Conservation (phyloP, 2,888 invertebrate species). For the Rapana venosa region DNA sequence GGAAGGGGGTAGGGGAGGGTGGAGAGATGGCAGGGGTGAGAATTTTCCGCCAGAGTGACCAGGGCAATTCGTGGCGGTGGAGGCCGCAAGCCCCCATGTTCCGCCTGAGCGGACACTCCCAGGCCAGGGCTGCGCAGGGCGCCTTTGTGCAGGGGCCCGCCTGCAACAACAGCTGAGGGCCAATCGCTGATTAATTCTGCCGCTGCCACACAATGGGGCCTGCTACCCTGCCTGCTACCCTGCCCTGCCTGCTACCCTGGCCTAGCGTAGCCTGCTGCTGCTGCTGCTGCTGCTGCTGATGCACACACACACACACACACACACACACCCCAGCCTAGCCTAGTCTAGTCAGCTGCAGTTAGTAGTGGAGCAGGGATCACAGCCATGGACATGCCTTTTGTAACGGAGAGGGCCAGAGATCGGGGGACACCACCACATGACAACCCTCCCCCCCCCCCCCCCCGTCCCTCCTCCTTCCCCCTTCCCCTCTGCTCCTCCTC, state of each 20-base stretch:
- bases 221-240: background rate
- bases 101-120: conserved; percentile 39
- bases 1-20: conserved; percentile 8
- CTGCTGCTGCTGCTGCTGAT: too few relatives aligned
- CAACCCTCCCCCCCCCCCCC: too few relatives aligned
- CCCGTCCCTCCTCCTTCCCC: too few relatives aligned
- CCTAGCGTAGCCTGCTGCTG: too few relatives aligned
- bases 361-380: too few relatives aligned
- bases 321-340: too few relatives aligned
- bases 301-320: too few relatives aligned
- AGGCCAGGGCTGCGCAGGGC: conserved; percentile 19
- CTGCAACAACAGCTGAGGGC: conserved; percentile 45
- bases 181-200: conserved; percentile 44
- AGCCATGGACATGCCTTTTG: too few relatives aligned
- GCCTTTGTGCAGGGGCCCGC: conserved; percentile 29
- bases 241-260: background rate
- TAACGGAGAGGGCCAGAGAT: too few relatives aligned
- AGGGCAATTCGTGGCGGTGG: conserved; percentile 42
- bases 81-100: conserved; percentile 37
- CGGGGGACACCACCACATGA: too few relatives aligned
- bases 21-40: background rate
- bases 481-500: too few relatives aligned
- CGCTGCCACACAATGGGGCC: conserved; percentile 28
- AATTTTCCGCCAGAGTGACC: conserved; percentile 46
- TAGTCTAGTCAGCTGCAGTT: too few relatives aligned